Evolutionary conservation across 2,113 vertebrate genomes (phyloP).

Genomic region (Condylura cristata): DNA sequence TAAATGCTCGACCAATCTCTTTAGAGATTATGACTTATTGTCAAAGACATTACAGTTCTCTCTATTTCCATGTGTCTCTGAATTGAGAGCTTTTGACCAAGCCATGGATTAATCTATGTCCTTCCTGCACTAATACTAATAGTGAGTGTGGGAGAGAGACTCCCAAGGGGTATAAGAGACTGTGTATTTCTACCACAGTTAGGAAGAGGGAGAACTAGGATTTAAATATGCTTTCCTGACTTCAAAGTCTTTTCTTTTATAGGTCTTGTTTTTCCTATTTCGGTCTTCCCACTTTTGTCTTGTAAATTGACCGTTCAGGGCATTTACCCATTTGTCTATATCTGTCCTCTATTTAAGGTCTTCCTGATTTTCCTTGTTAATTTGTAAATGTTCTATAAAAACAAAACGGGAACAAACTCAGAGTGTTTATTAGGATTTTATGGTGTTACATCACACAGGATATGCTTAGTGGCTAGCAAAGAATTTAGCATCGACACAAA

Average conservation of each 20-base stretch:
- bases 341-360: background rate
- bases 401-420: background rate
- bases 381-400: background rate
- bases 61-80: background rate
- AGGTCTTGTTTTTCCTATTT: background rate
- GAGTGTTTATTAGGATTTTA: background rate
- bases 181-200: too few relatives aligned
- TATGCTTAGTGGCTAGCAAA: background rate
- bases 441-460: background rate
- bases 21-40: background rate
- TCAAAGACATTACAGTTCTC: background rate
- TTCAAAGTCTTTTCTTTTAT: background rate
- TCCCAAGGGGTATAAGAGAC: background rate
- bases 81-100: slow-evolving; percentile 14
- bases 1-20: background rate
- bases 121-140: background rate
- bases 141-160: background rate
- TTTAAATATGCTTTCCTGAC: too few relatives aligned
- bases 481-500: background rate
- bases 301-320: background rate
- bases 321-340: background rate
- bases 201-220: too few relatives aligned
- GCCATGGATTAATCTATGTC: background rate
- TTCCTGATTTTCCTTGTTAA: slow-evolving; percentile 1
- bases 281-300: background rate